A percentile compares a stretch with the other conserved stretches of the same genome.
Evolutionary conservation across 2,797 vertebrate species (phyloP).

Genomic region (Tragopan temminckii): DNA sequence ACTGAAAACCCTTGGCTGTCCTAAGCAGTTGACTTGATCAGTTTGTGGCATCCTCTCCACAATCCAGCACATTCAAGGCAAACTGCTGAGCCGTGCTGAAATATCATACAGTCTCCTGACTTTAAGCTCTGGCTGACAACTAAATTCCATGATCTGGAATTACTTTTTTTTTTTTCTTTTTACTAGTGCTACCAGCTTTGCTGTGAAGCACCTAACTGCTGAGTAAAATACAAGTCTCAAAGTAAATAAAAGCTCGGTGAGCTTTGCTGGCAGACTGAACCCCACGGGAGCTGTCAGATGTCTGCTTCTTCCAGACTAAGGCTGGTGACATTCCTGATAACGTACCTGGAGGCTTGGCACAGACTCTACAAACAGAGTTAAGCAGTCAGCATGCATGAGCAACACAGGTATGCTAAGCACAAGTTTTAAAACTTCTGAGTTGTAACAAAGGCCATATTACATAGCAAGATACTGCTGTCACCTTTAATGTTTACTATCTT

Average conservation of each 20-base stretch:
- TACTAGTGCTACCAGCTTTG: not conserved
- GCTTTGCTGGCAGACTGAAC: conserved; percentile 24
- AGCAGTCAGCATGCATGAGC: not conserved
- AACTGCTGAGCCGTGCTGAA: not conserved
- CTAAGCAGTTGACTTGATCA: not conserved
- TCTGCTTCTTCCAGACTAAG: not conserved
- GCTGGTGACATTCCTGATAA: conserved; percentile 36
- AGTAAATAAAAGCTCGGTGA: not conserved
- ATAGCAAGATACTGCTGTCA: not conserved
- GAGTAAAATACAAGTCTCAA: not conserved
- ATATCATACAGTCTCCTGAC: not conserved
- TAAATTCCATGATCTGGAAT: not conserved
- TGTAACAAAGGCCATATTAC: not conserved
- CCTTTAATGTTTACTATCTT: not conserved
- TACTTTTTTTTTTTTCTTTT: not conserved
- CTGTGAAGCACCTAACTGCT: not conserved
- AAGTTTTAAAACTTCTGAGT: not conserved
- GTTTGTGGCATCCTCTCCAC: not conserved
- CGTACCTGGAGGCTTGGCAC: not conserved
- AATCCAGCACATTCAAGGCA: not conserved
- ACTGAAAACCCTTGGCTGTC: not conserved
- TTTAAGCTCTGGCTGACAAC: conserved; percentile 3
- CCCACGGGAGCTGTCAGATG: not conserved
- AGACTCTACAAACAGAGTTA: not conserved
- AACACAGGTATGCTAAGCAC: conserved; percentile 8